Evolutionary conservation across 1,140 invertebrate species (phyloP).

Genomic region (Battus philenor): DNA sequence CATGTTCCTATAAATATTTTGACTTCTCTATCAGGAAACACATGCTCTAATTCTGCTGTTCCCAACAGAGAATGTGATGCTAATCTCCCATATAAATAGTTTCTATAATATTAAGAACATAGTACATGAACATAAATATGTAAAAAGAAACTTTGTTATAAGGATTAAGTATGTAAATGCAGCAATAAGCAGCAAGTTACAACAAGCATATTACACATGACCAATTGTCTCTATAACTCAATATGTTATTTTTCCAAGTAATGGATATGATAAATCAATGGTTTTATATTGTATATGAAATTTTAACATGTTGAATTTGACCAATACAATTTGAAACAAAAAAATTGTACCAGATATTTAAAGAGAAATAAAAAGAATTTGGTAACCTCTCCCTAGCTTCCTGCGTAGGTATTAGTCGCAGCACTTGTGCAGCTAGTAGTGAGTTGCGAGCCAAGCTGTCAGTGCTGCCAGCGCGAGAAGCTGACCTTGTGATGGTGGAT

Average conservation of each 20-base stretch:
- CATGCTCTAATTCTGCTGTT: conserved; percentile 87
- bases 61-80: conserved; percentile 88
- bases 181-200: conserved; percentile 1
- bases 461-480: conserved; percentile 76
- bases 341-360: conserved; percentile 15
- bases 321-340: conserved; percentile 15
- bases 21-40: conserved; percentile 89
- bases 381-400: conserved; percentile 84
- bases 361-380: conserved; percentile 12
- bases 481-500: conserved; percentile 60
- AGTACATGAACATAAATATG: too few relatives aligned
- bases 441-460: conserved; percentile 84
- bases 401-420: conserved; percentile 86
- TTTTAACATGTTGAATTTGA: too few relatives aligned
- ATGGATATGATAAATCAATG: neutral
- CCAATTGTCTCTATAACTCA: neutral
- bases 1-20: conserved; percentile 94
- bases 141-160: too few relatives aligned
- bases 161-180: too few relatives aligned
- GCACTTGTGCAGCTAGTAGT: conserved; percentile 84
- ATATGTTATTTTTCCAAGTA: too few relatives aligned
- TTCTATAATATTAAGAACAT: conserved; percentile 66
- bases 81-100: conserved; percentile 86
- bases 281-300: too few relatives aligned
- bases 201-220: neutral